These are phyloP conservation scores for Archegozetes longisetosus DNA, from an alignment of 1,140 invertebrate species.

Conservation along the genomic window DNA sequence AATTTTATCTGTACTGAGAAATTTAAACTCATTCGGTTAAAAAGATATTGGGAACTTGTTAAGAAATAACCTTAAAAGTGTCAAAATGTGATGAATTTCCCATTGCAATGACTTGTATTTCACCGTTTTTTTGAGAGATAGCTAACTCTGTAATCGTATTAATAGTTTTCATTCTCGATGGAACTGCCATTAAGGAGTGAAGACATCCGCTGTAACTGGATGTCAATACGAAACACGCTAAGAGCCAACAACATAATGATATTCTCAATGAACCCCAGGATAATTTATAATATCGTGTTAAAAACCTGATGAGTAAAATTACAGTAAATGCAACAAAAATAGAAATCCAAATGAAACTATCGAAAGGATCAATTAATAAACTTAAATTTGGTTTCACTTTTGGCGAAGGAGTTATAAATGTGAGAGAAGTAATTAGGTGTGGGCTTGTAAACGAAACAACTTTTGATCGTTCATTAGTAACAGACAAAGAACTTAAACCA, in stretches of 20 bases:
- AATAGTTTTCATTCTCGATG: slow-evolving; percentile 8
- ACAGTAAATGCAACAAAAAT: not conserved
- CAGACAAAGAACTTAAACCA: not conserved
- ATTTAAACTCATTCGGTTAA: no score
- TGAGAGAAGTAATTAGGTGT: slow-evolving; percentile 9
- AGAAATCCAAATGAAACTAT: not conserved
- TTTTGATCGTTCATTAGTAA: slow-evolving; percentile 6
- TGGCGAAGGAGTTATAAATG: slow-evolving; percentile 6
- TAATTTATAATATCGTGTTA: not conserved
- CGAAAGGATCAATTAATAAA: not conserved
- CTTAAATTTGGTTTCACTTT: not conserved
- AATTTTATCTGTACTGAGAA: no score
- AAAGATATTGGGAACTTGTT: no score
- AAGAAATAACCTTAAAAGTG: slow-evolving; percentile 9
- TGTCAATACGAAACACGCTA: slow-evolving; percentile 8
- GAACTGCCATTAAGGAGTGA: slow-evolving; percentile 6
- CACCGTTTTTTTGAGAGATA: not conserved
- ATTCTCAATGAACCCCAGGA: not conserved
- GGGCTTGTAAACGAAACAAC: slow-evolving; percentile 2
- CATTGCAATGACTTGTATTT: slow-evolving; percentile 5
- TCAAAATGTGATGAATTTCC: slow-evolving; percentile 7
- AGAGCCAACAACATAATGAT: slow-evolving; percentile 6
- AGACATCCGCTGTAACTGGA: slow-evolving; percentile 7
- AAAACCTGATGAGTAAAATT: not conserved
- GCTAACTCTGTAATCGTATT: slow-evolving; percentile 1